Base-by-base conservation (phyloP, 2,113 vertebrate species). In the Erythrocercus mccallii region DNA sequence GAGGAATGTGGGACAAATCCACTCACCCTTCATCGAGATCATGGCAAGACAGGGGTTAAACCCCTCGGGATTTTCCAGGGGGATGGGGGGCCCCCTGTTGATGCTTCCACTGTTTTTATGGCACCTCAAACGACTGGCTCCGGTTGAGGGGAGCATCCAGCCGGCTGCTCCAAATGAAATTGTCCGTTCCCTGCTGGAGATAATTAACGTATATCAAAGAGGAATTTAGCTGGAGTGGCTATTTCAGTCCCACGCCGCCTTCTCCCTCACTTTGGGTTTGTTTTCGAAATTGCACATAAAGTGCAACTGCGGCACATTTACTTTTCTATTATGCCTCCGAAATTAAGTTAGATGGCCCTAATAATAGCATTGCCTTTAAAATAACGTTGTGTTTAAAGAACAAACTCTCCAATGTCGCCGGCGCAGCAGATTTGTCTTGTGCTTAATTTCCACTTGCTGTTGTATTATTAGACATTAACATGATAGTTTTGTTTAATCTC, bases 401-500 rank as follows among this genome's bases (percentile, higher is more conserved):
- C 96, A 95, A 96, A 97, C 94, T 98, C 97, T 95, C 97, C 97
- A 77, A 90, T 94, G 95, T 96, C 95, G 94, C 91, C 89, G 61
- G 92, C 62, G 13, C 80, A 88, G 96, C 93, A 61, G 97, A 97
- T 98, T 98, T 97, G 97, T 98, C 97, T 98, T 96, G 88, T 44
- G 97, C 95, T 96, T 98, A 98, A 98, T 98, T 98, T 98, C 94
- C 97, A 97, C 97, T 98, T 72, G 73, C 97, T 94, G 96, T 96
- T 97, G 97, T 98, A 97, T 98, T 97, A 98, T 98, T 97, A 98
- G 98, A 94, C 97, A 95, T 98, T 98, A 98, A 98, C 97, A 95
- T 92, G 93, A 95, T 95, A 97, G 97, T 97, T 98, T 98, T 98
- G 98, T 98, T 98, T 98, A 98, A 98, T 98, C 98, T 98, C 96